phyloP scores from a whole-genome alignment of 2,797 vertebrate species.

The Urosaurus nigricauda region DNA sequence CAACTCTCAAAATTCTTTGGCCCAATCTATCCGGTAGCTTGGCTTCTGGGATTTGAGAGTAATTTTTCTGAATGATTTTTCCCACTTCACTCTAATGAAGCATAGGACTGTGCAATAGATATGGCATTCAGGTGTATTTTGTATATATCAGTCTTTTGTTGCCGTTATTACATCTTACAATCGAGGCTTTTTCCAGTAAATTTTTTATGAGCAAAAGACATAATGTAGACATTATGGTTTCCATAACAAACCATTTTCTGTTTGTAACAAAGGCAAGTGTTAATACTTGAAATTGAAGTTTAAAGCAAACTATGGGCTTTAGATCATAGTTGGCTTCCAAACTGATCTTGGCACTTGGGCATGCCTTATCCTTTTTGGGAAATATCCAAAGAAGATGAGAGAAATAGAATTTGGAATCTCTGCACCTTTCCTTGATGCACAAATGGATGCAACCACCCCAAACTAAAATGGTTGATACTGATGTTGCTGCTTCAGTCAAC shows the following conservation, averaged over 20 bases:
- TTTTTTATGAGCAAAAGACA: background rate
- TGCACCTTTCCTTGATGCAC: background rate
- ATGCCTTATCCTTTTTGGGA: background rate
- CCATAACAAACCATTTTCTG: conserved; percentile 43
- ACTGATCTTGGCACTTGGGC: background rate
- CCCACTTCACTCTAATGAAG: background rate
- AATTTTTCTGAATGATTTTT: no score
- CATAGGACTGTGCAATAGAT: conserved; percentile 32
- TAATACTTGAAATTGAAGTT: conserved; percentile 10
- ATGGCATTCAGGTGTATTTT: conserved; percentile 60
- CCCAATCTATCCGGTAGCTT: no score
- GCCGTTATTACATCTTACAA: conserved; percentile 55
- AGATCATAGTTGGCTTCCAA: conserved; percentile 6
- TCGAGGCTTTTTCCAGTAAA: conserved; percentile 48
- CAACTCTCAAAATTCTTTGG: no score
- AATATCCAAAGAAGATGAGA: background rate
- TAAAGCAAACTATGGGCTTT: background rate
- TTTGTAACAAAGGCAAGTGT: conserved; percentile 22
- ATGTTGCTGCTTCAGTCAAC: no score
- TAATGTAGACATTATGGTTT: conserved; percentile 35
- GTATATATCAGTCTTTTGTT: conserved; percentile 61
- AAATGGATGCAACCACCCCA: background rate
- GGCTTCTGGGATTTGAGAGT: no score
- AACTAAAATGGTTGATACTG: background rate
- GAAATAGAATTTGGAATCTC: background rate